Conservation (phyloP, 2,888 invertebrate genomes). For the Drosophila falleni region DNA sequence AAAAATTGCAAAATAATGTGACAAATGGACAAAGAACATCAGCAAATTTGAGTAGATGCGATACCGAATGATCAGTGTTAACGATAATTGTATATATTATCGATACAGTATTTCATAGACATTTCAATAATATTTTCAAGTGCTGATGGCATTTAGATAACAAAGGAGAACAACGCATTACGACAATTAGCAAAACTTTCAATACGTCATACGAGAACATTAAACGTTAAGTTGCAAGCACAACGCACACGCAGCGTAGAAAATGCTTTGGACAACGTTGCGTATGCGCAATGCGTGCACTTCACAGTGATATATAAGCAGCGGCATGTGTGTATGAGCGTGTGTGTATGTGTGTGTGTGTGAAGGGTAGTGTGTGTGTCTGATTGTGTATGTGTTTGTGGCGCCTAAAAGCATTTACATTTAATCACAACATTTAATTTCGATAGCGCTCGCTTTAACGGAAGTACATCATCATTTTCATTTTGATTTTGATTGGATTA, state of each 20-base stretch:
- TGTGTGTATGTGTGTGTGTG: conserved; percentile 29
- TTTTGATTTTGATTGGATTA: conserved; percentile 27
- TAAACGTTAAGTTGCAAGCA: conserved; percentile 1
- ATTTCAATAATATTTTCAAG: conserved; percentile 76
- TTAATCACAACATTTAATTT: conserved; percentile 77
- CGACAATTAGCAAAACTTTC: conserved; percentile 78
- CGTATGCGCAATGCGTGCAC: conserved; percentile 67
- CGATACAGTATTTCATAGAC: conserved; percentile 38
- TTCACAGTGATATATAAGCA: conserved; percentile 34
- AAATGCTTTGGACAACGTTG: conserved; percentile 40
- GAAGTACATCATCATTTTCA: conserved; percentile 50
- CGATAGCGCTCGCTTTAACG: conserved; percentile 54
- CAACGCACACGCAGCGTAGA: conserved; percentile 14
- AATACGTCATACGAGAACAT: conserved; percentile 49
- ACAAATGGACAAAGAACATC: conserved; percentile 32
- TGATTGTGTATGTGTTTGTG: conserved; percentile 37
- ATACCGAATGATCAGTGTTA: conserved; percentile 42
- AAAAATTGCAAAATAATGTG: conserved; percentile 21
- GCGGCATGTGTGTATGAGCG: conserved; percentile 50
- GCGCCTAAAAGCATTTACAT: conserved; percentile 74
- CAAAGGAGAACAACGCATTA: conserved; percentile 14
- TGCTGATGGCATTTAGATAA: conserved; percentile 75
- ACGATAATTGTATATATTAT: conserved; percentile 31
- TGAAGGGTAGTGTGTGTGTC: conserved; percentile 23
- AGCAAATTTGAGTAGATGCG: conserved; percentile 62